Evolutionary conservation across 2,888 invertebrate species (phyloP).

Genomic region (Dysmachus trigonus): DNA sequence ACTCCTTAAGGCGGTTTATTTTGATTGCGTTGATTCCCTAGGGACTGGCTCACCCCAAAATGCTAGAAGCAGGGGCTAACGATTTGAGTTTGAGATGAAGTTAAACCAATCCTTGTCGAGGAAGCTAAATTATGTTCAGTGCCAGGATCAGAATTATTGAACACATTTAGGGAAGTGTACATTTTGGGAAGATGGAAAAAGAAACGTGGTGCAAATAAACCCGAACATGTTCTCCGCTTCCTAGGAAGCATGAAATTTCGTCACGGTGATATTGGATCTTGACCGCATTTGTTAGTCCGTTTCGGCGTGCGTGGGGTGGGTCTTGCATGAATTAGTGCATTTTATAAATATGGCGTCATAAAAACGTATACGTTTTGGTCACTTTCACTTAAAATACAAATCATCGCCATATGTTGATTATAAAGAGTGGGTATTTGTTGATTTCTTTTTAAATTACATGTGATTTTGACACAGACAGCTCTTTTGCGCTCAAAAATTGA

Average conservation of each 20-base stretch:
- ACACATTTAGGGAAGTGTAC: not conserved
- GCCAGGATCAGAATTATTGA: not conserved
- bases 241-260: not conserved
- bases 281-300: not conserved
- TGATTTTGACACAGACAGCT: no score
- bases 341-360: not conserved
- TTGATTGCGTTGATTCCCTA: not conserved
- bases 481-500: no score
- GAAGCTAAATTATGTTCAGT: not conserved
- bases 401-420: not conserved
- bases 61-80: not conserved
- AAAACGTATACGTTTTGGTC: not conserved
- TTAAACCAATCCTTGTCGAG: not conserved
- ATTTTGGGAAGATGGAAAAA: not conserved
- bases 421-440: no score
- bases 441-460: no score
- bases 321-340: not conserved
- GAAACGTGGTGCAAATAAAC: not conserved
- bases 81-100: not conserved
- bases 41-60: not conserved
- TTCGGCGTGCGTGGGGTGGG: not conserved
- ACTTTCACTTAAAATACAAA: not conserved
- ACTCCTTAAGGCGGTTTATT: conserved; percentile 18
- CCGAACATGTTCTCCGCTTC: not conserved
- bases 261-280: conserved; percentile 1